A percentile compares a stretch with the other conserved stretches of the same genome.
phyloP scores from a whole-genome alignment of 2,113 vertebrate genomes.

The Sula dactylatra region DNA sequence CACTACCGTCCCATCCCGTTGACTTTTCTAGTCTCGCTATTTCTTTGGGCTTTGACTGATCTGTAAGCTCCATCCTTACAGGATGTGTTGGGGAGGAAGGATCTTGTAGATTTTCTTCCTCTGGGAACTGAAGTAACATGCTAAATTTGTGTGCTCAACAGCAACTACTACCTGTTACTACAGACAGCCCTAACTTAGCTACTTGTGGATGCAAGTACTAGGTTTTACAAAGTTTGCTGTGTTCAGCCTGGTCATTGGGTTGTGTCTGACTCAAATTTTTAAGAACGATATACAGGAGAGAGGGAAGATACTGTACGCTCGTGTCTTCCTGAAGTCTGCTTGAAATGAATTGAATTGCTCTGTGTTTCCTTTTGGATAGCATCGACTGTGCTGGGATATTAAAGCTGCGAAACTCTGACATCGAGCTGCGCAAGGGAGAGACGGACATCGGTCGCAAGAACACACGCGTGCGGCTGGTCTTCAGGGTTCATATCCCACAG shows the following conservation, averaged over 20 bases:
- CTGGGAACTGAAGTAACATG: neutral
- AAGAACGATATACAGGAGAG: neutral
- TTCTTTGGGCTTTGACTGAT: neutral
- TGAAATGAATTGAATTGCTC: neutral
- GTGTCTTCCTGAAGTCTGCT: neutral
- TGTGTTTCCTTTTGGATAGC: constrained; percentile 66
- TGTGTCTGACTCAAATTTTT: neutral
- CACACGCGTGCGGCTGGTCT: constrained; percentile 90
- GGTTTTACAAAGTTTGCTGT: neutral
- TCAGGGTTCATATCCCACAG: constrained; percentile 91
- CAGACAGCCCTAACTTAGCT: neutral
- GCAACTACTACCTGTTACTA: neutral
- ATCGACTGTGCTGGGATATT: constrained; percentile 95
- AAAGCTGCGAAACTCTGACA: constrained; percentile 94
- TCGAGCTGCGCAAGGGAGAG: constrained; percentile 93
- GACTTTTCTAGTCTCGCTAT: neutral
- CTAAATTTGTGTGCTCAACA: neutral
- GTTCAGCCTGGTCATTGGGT: neutral
- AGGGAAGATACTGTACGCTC: neutral
- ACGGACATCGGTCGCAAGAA: constrained; percentile 96
- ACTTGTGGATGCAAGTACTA: neutral
- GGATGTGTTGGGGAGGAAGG: neutral
- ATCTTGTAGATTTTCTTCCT: neutral
- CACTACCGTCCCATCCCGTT: neutral
- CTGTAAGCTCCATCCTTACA: neutral